These are phyloP conservation scores for Leptinotarsa juncta DNA, from an alignment of 2,888 invertebrate species.

Conservation along the genomic window DNA sequence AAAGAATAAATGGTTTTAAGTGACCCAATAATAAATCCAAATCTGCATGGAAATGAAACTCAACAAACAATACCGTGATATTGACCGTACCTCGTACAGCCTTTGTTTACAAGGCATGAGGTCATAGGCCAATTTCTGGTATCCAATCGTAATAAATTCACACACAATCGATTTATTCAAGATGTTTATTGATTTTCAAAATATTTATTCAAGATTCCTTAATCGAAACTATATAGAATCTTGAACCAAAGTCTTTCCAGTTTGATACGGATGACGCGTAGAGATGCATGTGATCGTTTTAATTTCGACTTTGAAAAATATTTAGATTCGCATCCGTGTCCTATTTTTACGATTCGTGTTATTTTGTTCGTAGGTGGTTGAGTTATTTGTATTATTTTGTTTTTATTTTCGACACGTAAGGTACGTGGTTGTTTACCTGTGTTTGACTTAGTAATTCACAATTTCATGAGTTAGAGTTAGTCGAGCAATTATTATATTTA, in stretches of 20 bases:
- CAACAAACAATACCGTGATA: background rate
- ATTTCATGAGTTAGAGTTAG: too few species aligned
- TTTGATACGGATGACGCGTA: background rate
- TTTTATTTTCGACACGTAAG: background rate
- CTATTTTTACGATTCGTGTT: background rate
- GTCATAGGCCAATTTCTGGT: slow-evolving; percentile 13
- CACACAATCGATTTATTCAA: background rate
- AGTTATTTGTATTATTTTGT: background rate
- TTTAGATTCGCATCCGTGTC: slow-evolving; percentile 2
- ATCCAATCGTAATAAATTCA: background rate
- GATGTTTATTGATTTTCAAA: slow-evolving; percentile 11
- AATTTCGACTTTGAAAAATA: background rate
- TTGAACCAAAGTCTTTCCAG: background rate
- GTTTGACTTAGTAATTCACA: background rate
- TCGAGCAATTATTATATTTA: too few species aligned
- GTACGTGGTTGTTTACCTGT: background rate
- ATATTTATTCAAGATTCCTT: slow-evolving; percentile 3
- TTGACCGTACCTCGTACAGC: background rate
- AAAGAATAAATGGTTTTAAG: too few species aligned
- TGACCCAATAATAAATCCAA: too few species aligned
- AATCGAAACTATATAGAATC: slow-evolving; percentile 6
- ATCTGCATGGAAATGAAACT: background rate
- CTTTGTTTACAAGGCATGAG: background rate
- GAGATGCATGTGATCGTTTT: background rate
- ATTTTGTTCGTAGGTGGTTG: background rate